A percentile compares a stretch with the other conserved stretches of the same genome.
These are phyloP conservation scores for Gadopsis marmoratus DNA, from an alignment of 2,797 vertebrate species.

Conservation along the genomic window DNA sequence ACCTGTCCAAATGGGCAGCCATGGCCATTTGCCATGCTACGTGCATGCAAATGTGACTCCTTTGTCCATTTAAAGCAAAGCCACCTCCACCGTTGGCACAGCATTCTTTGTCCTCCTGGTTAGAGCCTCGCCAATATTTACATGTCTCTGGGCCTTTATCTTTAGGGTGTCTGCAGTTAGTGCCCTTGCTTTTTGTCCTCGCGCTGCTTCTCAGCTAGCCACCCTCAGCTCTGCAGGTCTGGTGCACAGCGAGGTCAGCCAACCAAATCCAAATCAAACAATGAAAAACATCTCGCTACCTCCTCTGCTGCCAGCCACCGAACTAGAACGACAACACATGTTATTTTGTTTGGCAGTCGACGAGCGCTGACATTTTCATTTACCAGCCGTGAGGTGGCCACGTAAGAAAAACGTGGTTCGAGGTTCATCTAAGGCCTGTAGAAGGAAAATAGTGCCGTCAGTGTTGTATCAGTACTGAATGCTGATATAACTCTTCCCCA, in stretches of 20 bases:
- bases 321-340: background rate
- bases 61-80: background rate
- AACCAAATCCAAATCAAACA: conserved; percentile 26
- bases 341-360: conserved; percentile 14
- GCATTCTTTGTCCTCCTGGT: conserved; percentile 4
- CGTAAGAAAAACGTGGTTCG: background rate
- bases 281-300: conserved; percentile 12
- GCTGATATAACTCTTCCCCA: background rate
- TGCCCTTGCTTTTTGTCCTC: background rate
- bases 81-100: background rate
- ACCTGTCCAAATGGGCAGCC: background rate
- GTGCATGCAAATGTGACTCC: background rate
- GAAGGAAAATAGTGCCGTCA: background rate
- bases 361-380: background rate
- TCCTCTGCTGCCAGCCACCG: background rate
- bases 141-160: background rate
- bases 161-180: background rate
- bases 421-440: background rate
- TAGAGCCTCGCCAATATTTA: background rate
- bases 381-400: background rate
- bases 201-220: background rate
- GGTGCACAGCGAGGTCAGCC: conserved; percentile 17
- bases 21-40: background rate
- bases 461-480: background rate
- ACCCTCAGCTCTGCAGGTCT: conserved; percentile 7